Evolutionary conservation across 2,797 vertebrate genomes (phyloP).

Genomic region (Enteromius unitaeniatus): DNA sequence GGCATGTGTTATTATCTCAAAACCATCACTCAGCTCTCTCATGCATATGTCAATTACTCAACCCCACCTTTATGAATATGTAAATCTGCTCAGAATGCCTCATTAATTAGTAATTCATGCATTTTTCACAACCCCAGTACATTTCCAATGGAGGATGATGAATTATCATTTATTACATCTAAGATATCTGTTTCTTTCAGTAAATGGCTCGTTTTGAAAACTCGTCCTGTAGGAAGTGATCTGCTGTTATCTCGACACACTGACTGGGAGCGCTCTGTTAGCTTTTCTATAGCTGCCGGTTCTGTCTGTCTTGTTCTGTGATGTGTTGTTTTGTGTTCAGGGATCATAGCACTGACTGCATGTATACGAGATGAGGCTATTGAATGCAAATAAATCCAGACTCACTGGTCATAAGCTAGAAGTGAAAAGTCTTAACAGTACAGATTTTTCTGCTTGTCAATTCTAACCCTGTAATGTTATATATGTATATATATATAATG

Average conservation of each 20-base stretch:
- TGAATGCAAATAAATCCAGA: slow-evolving; percentile 28
- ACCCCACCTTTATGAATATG: slow-evolving; percentile 87
- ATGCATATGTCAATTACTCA: slow-evolving; percentile 83
- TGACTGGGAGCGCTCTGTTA: slow-evolving; percentile 18
- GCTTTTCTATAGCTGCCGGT: slow-evolving; percentile 8
- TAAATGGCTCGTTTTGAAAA: slow-evolving; percentile 75
- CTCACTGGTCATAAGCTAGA: slow-evolving; percentile 32
- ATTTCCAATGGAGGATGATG: slow-evolving; percentile 78
- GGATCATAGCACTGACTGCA: background rate
- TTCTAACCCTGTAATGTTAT: background rate
- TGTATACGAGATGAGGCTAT: background rate
- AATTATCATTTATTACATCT: slow-evolving; percentile 81
- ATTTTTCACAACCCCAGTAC: slow-evolving; percentile 82
- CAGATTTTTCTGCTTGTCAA: background rate
- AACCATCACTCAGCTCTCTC: slow-evolving; percentile 79
- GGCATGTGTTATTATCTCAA: slow-evolving; percentile 76
- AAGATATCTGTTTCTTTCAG: slow-evolving; percentile 77
- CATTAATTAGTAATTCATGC: slow-evolving; percentile 88
- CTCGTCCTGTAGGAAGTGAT: slow-evolving; percentile 46
- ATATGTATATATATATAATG: too few species aligned
- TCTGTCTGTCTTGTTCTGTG: slow-evolving; percentile 13
- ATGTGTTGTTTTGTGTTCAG: slow-evolving; percentile 15
- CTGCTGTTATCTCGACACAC: slow-evolving; percentile 42
- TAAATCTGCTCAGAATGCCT: slow-evolving; percentile 83
- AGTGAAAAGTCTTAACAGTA: background rate